These are phyloP conservation scores for Ormia ochracea DNA, from an alignment of 2,888 invertebrate species.

Conservation along the genomic window DNA sequence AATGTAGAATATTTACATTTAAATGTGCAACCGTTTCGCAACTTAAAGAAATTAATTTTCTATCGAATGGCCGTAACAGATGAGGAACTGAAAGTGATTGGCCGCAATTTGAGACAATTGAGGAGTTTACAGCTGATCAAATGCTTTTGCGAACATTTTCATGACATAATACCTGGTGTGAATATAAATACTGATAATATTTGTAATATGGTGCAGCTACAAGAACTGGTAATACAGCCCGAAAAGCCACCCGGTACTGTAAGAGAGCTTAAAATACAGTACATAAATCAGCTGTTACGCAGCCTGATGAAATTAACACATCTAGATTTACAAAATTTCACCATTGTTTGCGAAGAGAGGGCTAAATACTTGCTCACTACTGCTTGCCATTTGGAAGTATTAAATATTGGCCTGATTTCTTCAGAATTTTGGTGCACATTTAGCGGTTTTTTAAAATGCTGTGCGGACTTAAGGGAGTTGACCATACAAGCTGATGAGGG, in stretches of 20 bases:
- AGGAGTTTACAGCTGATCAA: conserved; percentile 10
- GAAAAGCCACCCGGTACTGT: not conserved
- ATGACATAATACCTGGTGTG: not conserved
- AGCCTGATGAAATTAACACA: not conserved
- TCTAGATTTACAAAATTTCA: conserved; percentile 16
- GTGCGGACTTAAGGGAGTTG: not conserved
- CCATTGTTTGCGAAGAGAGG: conserved; percentile 2
- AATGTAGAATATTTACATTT: not conserved
- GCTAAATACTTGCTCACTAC: not conserved
- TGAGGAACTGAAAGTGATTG: conserved; percentile 3
- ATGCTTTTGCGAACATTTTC: conserved; percentile 28
- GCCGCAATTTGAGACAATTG: not conserved
- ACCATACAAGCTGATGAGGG: conserved; percentile 1
- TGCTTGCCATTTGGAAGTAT: not conserved
- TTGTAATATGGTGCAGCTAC: not conserved
- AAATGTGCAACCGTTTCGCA: not conserved
- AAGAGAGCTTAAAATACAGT: not conserved
- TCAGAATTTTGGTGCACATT: conserved; percentile 38
- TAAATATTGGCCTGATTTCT: conserved; percentile 29
- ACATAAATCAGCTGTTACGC: not conserved
- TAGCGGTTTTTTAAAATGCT: conserved; percentile 1
- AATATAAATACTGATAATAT: conserved; percentile 21
- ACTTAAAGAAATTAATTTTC: conserved; percentile 6
- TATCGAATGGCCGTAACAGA: not conserved
- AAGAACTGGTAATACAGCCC: conserved; percentile 18